Evolutionary conservation across 2,113 vertebrate species (phyloP).

Genomic region (Mus pahari): DNA sequence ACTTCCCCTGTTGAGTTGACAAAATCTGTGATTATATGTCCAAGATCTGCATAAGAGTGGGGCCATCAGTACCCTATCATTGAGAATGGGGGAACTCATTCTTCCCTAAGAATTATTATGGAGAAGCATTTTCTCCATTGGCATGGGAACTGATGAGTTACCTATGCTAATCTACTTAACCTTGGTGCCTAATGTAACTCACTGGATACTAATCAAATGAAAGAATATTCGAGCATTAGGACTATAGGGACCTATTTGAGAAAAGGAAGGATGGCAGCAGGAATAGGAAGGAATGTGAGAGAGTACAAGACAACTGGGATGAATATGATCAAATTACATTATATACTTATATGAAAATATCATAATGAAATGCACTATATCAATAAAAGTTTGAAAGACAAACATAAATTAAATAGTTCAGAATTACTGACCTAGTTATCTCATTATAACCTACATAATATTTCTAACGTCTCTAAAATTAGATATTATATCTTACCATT

Average conservation of each 20-base stretch:
- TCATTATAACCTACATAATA: not conserved
- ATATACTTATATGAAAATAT: not conserved
- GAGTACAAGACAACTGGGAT: rapidly evolving
- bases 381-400: not conserved
- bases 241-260: not conserved
- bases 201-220: not conserved
- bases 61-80: not conserved
- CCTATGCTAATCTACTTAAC: not conserved
- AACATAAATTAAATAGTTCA: not conserved
- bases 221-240: too few species aligned
- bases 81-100: not conserved
- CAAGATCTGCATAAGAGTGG: not conserved
- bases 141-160: not conserved
- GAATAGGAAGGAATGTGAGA: not conserved
- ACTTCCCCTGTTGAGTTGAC: not conserved
- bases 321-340: not conserved
- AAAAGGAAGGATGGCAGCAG: too few species aligned
- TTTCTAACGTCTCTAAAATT: not conserved
- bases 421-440: not conserved
- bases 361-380: not conserved
- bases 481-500: not conserved
- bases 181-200: not conserved
- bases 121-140: not conserved
- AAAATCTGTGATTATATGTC: too few species aligned
- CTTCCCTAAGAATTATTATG: not conserved